Base-by-base conservation (phyloP, 1,140 invertebrate genomes). In the Aphelinus atriplicis region DNA sequence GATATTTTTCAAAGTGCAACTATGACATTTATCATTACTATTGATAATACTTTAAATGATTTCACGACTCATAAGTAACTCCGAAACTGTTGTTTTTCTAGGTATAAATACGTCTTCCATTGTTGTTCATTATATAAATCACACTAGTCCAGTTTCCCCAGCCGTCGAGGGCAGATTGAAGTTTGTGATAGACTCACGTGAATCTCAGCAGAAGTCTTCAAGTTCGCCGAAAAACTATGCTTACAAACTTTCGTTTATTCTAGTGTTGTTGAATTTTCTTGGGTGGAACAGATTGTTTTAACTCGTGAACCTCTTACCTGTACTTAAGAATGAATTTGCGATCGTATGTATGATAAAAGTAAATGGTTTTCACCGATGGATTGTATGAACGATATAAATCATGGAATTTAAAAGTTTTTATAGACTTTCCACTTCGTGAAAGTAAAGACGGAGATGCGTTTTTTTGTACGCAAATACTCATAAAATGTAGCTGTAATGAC, bases 71-170 rank as follows among this genome's bases (percentile, higher is more conserved):
- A 26, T 26, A 26, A 26, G 26, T 26, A 26, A 26, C 26, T 26
- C 26, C 26, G 26, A 26, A 26, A 26, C 26, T n/a, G 2, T 46
- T 60, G 45, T 58, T 76, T 71, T 71, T 71, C 3, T 61, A 77
- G 74, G 70, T 58, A 42, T 56, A 43, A 71, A 61, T 51, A 67
- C 67, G 45, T 79, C 57, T 55, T 71, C 74, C 50, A 45, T 78
- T 3, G 53, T 80, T 1, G 47, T 53, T 26, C 3, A 78, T 7
- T 62, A 78, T 60, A 62, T 81, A n/a, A 56, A 80, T 55, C 77
- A 75, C 72, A 58, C 76, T 7, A 66, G 67, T 58, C 69, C 80
- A 26, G 77, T 83, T 26, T 60, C 73, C 63, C 61, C 78, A 48
- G 62, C 74, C 47, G 47, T 78, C 47, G 71, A 79, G 64, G 71